These are phyloP conservation scores for Ruditapes philippinarum DNA, from an alignment of 1,140 invertebrate genomes.

Conservation along the genomic window DNA sequence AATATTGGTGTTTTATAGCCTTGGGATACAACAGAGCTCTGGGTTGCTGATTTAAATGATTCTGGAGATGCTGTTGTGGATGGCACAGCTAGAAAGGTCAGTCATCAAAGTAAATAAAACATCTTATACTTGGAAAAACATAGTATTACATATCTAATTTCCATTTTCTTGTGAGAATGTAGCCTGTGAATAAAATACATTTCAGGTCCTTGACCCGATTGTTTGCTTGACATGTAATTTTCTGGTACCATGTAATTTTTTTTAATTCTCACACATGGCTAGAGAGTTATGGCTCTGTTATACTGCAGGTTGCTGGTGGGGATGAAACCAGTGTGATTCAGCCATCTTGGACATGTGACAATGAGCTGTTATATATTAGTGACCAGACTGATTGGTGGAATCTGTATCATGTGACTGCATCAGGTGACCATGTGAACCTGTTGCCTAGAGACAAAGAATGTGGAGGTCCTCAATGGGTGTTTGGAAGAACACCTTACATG, in stretches of 20 bases:
- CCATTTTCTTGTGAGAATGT: no score
- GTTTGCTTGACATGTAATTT: no score
- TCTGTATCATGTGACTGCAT: constrained; percentile 80
- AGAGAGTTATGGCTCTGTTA: no score
- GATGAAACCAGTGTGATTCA: constrained; percentile 79
- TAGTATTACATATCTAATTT: no score
- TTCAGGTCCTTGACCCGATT: no score
- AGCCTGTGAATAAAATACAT: no score
- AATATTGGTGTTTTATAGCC: no score
- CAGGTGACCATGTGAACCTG: constrained; percentile 80
- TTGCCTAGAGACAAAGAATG: constrained; percentile 76
- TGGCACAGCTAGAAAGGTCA: constrained; percentile 61
- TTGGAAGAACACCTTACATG: constrained; percentile 78
- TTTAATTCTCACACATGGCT: no score
- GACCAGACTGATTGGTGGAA: constrained; percentile 86
- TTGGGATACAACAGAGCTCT: constrained; percentile 85
- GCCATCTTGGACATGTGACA: constrained; percentile 83
- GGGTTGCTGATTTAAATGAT: constrained; percentile 77
- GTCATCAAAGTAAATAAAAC: no score
- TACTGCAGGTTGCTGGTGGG: constrained; percentile 73
- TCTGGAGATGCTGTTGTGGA: constrained; percentile 72
- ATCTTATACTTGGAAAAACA: no score
- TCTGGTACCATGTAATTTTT: no score
- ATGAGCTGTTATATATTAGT: constrained; percentile 83
- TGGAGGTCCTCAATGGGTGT: constrained; percentile 83